phyloP scores from a whole-genome alignment of 2,113 vertebrate species.

The Percopsis transmontana region DNA sequence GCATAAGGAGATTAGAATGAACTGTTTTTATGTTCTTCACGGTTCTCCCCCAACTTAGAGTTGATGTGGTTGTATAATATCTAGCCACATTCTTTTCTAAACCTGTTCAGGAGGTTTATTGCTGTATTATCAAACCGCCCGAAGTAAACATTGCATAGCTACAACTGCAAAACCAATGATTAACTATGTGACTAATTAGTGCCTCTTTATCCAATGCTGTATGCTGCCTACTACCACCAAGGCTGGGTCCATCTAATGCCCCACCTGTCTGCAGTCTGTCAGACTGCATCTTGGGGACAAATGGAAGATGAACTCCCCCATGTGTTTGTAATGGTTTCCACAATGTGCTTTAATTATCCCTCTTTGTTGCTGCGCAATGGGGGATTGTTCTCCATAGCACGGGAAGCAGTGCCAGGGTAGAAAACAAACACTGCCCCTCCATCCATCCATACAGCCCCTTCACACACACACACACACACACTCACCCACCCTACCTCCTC shows the following conservation, averaged over 20 bases:
- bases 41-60: neutral
- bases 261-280: constrained; percentile 42
- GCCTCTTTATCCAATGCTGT: no score
- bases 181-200: no score
- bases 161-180: no score
- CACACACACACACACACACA: constrained; percentile 18
- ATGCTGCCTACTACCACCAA: constrained; percentile 5
- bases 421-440: constrained; percentile 38
- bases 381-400: constrained; percentile 59
- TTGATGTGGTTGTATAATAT: constrained; percentile 10
- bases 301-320: constrained; percentile 38
- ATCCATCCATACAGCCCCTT: neutral
- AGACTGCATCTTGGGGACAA: constrained; percentile 34
- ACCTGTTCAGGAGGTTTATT: no score
- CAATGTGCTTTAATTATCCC: constrained; percentile 67
- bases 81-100: constrained; percentile 7
- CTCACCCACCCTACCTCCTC: neutral
- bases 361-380: constrained; percentile 61
- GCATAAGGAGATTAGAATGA: constrained; percentile 22
- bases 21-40: neutral
- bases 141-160: no score
- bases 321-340: constrained; percentile 60
- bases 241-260: constrained; percentile 30
- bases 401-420: constrained; percentile 49
- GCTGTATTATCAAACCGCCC: constrained; percentile 14